phyloP scores from a whole-genome alignment of 2,113 vertebrate species.

The Poecilia latipinna region DNA sequence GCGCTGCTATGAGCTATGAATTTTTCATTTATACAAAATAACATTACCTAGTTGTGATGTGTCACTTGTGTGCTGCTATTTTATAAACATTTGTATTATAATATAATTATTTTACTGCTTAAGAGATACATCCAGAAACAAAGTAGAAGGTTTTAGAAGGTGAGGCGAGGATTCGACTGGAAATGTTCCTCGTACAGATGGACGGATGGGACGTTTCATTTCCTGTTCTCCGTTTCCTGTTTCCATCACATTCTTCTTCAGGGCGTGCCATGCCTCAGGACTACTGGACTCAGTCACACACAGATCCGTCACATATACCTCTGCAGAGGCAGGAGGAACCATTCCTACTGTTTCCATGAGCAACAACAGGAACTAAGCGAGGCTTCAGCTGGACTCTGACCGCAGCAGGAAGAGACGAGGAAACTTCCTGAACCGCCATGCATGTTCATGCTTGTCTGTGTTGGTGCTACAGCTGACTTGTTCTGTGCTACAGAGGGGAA shows the following conservation, averaged over 20 bases:
- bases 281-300: slow-evolving; percentile 87
- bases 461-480: slow-evolving; percentile 68
- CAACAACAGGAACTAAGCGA: slow-evolving; percentile 57
- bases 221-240: slow-evolving; percentile 74
- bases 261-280: slow-evolving; percentile 95
- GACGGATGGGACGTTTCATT: slow-evolving; percentile 79
- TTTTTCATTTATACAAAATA: slow-evolving; percentile 95
- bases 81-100: slow-evolving; percentile 99
- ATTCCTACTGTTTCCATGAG: slow-evolving; percentile 29
- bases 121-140: slow-evolving; percentile 90
- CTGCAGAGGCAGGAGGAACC: slow-evolving; percentile 69
- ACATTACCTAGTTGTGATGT: slow-evolving; percentile 99
- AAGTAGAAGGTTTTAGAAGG: slow-evolving; percentile 94
- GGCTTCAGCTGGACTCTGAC: slow-evolving; percentile 80
- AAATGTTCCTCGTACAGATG: slow-evolving; percentile 92
- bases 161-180: slow-evolving; percentile 93
- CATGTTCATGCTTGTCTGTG: slow-evolving; percentile 49
- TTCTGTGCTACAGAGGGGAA: slow-evolving; percentile 32
- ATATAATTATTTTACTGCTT: slow-evolving; percentile 99
- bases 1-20: slow-evolving; percentile 99
- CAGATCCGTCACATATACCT: slow-evolving; percentile 86
- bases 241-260: slow-evolving; percentile 88
- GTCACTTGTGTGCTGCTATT: slow-evolving; percentile 99
- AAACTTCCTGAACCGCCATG: slow-evolving; percentile 32
- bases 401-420: slow-evolving; percentile 78